Base-by-base conservation (phyloP, 2,888 invertebrate genomes). In the Petrolisthes manimaculis region DNA sequence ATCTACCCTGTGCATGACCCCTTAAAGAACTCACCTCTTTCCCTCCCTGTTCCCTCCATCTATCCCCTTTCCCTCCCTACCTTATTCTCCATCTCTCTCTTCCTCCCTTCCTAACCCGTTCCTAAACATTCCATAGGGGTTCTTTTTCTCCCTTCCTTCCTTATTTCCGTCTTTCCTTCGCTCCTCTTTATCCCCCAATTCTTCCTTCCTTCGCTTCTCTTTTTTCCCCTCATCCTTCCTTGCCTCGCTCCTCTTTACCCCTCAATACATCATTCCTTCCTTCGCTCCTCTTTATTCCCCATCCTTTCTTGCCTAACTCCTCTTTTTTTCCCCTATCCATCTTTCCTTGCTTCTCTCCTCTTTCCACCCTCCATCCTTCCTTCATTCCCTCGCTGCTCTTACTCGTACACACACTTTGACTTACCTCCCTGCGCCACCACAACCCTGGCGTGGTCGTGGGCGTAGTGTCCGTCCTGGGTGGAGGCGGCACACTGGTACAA, bases 401-500 rank as follows among this genome's bases (percentile, higher is more conserved):
- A 4, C 78, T 18, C 54, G 54, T 24, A 24, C 84, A 18, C 77
- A 56, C 55, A 6, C 71, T 53, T 24, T 24, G 6, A 55, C 86
- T 83, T n/a, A 89, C 89, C 89, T 89, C 89, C 89, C 12, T 85
- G 85, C 2, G 79, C 69, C 69, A 89, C 89, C n/a, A 69, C 69
- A 54, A 89, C 89, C 18, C 61, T 14, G 79, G 89, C 89, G 54
- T 86, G 89, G 14, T 85, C 89, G 24, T 89, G 89, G 54, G 89
- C 89, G 54, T 86, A 82, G 67, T 85, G 74, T 18, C 82, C 75
- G 56, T 67, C 78, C 61, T 86, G 80, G 61, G 85, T 86, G 74
- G 85, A 83, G 71, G 89, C 89, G 12, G 71, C 75, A 24, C 89
- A 89, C 79, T 89, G 89, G 86, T 89, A 89, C 24, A 86, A 24